Percentiles rank a stretch among this genome's conserved stretches.
These are phyloP conservation scores for Spodoptera exigua DNA, from an alignment of 2,888 invertebrate species.

Conservation along the genomic window DNA sequence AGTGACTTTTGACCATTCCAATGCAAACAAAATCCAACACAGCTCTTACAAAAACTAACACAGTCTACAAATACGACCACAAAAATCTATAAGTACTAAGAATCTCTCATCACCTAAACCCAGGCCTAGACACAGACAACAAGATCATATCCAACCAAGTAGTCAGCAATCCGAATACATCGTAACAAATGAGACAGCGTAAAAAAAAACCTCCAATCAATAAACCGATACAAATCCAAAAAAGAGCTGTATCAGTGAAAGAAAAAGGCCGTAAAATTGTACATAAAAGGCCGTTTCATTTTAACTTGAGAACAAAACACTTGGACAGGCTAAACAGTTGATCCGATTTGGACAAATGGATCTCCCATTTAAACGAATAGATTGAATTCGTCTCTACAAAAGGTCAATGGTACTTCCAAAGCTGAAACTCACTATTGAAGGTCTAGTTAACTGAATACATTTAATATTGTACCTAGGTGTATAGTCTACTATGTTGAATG, in stretches of 20 bases:
- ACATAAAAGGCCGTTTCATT: conserved; percentile 28
- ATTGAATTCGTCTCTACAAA: conserved; percentile 50
- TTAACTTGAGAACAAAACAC: conserved; percentile 46
- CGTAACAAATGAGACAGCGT: too few species aligned
- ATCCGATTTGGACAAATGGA: conserved; percentile 56
- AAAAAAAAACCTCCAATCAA: not conserved
- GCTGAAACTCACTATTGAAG: conserved; percentile 24
- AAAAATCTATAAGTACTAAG: too few species aligned
- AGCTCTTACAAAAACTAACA: too few species aligned
- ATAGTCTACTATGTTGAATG: too few species aligned
- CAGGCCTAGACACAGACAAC: too few species aligned
- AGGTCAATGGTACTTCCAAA: conserved; percentile 45
- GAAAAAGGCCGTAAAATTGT: conserved; percentile 6
- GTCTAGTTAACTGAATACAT: conserved; percentile 9
- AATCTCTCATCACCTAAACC: too few species aligned
- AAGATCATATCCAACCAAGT: too few species aligned
- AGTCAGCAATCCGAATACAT: too few species aligned
- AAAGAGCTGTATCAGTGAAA: conserved; percentile 7
- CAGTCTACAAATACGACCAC: too few species aligned
- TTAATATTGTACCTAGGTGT: not conserved
- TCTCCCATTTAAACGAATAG: conserved; percentile 53
- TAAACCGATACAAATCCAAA: not conserved
- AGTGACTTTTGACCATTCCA: too few species aligned
- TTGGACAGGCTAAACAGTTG: conserved; percentile 41
- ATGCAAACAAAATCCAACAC: too few species aligned